A percentile compares a stretch with the other conserved stretches of the same genome.
phyloP scores from a whole-genome alignment of 2,888 invertebrate genomes.

The Eretmocerus hayati region DNA sequence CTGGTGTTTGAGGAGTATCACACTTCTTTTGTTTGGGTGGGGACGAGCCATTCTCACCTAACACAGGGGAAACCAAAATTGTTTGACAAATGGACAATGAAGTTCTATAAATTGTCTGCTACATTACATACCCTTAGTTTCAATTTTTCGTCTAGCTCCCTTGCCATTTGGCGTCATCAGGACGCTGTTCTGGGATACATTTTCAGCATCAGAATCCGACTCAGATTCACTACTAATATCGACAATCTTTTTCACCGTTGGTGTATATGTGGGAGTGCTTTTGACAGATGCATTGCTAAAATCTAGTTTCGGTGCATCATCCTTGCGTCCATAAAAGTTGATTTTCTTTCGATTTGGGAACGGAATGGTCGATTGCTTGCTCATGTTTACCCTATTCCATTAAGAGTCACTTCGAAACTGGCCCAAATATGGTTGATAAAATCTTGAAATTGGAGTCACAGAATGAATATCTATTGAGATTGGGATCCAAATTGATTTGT shows the following conservation, averaged over 20 bases:
- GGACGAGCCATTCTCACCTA: conserved; percentile 27
- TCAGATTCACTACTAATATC: conserved; percentile 40
- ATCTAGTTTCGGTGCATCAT: conserved; percentile 28
- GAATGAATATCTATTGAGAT: too few species aligned
- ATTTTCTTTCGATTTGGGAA: conserved; percentile 50
- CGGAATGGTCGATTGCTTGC: conserved; percentile 49
- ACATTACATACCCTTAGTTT: conserved; percentile 7
- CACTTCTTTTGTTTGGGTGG: conserved; percentile 31
- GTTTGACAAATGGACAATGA: too few species aligned
- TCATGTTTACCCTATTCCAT: conserved; percentile 7
- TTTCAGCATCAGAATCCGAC: conserved; percentile 38
- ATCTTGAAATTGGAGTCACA: too few species aligned
- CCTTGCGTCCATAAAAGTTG: conserved; percentile 35
- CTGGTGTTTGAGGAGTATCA: conserved; percentile 28
- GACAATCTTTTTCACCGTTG: conserved; percentile 38
- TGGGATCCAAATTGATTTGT: too few species aligned
- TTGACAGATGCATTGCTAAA: conserved; percentile 32
- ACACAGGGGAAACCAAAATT: too few species aligned
- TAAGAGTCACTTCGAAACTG: background rate
- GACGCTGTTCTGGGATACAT: background rate
- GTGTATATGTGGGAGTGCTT: conserved; percentile 29
- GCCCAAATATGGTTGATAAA: too few species aligned
- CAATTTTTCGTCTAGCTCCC: conserved; percentile 1
- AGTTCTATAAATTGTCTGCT: background rate
- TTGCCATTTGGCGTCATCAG: background rate